Percentiles rank a stretch among this genome's conserved stretches.
Evolutionary conservation across 1,140 invertebrate species (phyloP).

Genomic region (Drosophila pachea): DNA sequence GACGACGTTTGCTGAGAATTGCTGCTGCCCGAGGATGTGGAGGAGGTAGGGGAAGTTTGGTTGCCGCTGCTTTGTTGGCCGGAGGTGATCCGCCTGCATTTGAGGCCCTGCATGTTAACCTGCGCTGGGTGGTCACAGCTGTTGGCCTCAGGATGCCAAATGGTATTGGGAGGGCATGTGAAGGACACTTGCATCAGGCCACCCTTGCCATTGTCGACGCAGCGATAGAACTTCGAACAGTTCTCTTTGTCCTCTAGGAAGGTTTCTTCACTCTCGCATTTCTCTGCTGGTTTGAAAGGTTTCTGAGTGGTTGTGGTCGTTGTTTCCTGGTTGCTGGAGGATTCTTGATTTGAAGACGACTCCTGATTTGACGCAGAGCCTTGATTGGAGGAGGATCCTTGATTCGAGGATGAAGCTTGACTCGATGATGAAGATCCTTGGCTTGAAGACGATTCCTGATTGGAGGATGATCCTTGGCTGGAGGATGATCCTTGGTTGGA

Average conservation of each 20-base stretch:
- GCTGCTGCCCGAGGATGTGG: slow-evolving; percentile 20
- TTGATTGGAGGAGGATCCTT: slow-evolving; percentile 37
- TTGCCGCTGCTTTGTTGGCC: slow-evolving; percentile 39
- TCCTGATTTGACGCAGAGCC: slow-evolving; percentile 40
- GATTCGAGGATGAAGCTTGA: slow-evolving; percentile 35
- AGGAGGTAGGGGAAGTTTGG: slow-evolving; percentile 24
- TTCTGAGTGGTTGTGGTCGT: slow-evolving; percentile 56
- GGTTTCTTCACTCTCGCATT: slow-evolving; percentile 80
- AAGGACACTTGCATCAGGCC: slow-evolving; percentile 83
- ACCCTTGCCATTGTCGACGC: slow-evolving; percentile 81
- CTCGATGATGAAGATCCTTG: slow-evolving; percentile 45
- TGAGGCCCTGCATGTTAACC: slow-evolving; percentile 78
- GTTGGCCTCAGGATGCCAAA: slow-evolving; percentile 82
- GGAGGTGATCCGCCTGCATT: slow-evolving; percentile 63
- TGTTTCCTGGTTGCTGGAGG: slow-evolving; percentile 36
- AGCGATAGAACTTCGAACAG: slow-evolving; percentile 85
- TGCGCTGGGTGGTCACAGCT: slow-evolving; percentile 83
- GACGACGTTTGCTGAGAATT: slow-evolving; percentile 30
- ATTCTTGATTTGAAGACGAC: slow-evolving; percentile 38
- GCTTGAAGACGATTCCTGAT: slow-evolving; percentile 38
- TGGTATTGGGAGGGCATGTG: slow-evolving; percentile 83
- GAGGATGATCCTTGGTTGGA: slow-evolving; percentile 27
- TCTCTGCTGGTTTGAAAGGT: slow-evolving; percentile 63
- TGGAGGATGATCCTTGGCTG: slow-evolving; percentile 14
- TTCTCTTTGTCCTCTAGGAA: slow-evolving; percentile 82